Base-by-base conservation (phyloP, 2,888 invertebrate genomes). In the Stenotaenia linearis region DNA sequence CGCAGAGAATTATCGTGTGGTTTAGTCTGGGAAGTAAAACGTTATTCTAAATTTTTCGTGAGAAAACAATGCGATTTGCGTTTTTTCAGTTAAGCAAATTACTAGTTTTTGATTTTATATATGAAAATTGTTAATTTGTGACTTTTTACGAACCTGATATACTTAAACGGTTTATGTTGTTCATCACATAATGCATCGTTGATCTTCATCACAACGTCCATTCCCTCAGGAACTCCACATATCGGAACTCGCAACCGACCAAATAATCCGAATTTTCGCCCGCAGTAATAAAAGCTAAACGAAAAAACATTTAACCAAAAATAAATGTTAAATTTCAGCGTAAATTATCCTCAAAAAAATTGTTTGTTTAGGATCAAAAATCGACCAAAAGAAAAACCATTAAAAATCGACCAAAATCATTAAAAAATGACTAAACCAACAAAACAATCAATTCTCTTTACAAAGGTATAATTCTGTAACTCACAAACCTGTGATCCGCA, bases 261-360 rank as follows among this genome's bases (percentile, higher is more conserved):
- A 99, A 88, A 15, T 96, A 98, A 80, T 93, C 93, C 45, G 98
- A 88, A 84, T 96, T 92, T 3, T 93, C 89, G 0, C 92, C 93
- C 10, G 99, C 89, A 0, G 99, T 98, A 79, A 99, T 91, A 86
- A 98, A 98, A 87, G 99, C 99, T 86, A 99, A 97, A 0, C 96
- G 96, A 1, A 94, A 23, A 74, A 21, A 32, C 5, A 15, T 32
- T 5, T 30, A 7, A 4, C 15, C 25, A 30, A 12, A 3, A 76
- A 28, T 4, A 30, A 15, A 32, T 10, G 4, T 18, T 23, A 21
- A 5, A 6, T 28, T 28, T 18, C 3, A 6, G 15, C 21, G 12
- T 74, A n/a, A n/a, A n/a, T n/a, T n/a, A n/a, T n/a, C n/a, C n/a
- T n/a, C n/a, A n/a, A n/a, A n/a, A n/a, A n/a, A n/a, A n/a, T n/a